phyloP scores from a whole-genome alignment of 2,797 vertebrate genomes.

The Microcaecilia unicolor region DNA sequence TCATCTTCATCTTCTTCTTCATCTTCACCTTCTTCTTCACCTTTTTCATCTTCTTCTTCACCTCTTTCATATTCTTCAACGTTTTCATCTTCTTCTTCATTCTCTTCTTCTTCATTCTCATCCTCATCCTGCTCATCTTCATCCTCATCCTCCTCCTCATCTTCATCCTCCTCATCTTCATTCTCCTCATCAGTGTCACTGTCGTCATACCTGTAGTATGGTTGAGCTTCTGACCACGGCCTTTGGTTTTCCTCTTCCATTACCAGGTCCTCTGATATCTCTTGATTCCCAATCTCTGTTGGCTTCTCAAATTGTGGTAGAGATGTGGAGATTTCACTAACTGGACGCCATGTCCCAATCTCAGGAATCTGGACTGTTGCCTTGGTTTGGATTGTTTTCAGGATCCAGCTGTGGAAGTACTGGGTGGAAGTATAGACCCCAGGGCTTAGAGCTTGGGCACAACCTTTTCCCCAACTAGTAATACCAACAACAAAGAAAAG shows the following conservation, averaged over 20 bases:
- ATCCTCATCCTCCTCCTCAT: too few relatives aligned
- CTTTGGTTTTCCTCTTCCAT: neutral
- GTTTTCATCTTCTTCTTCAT: too few relatives aligned
- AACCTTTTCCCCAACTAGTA: conserved; percentile 44
- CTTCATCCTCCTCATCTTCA: fast-evolving
- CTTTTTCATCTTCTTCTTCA: too few relatives aligned
- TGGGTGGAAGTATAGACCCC: conserved; percentile 39
- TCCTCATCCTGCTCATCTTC: neutral
- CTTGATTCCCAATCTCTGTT: fast-evolving
- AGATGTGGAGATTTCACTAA: fast-evolving
- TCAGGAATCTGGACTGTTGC: neutral
- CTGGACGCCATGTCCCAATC: fast-evolving
- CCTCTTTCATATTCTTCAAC: too few relatives aligned
- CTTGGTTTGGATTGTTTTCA: conserved; percentile 18
- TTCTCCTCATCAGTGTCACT: neutral
- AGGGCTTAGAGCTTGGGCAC: conserved; percentile 26
- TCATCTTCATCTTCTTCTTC: too few relatives aligned
- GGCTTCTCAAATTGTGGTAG: fast-evolving
- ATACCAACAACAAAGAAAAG: conserved; percentile 31
- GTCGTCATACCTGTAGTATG: neutral
- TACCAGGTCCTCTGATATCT: fast-evolving
- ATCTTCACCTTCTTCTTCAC: too few relatives aligned
- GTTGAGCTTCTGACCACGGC: fast-evolving
- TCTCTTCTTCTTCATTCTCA: too few relatives aligned
- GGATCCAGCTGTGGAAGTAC: conserved; percentile 32